Percentiles rank a stretch among this genome's conserved stretches.
These are phyloP conservation scores for Pardosa pseudoannulata DNA, from an alignment of 2,888 invertebrate genomes.

Conservation along the genomic window DNA sequence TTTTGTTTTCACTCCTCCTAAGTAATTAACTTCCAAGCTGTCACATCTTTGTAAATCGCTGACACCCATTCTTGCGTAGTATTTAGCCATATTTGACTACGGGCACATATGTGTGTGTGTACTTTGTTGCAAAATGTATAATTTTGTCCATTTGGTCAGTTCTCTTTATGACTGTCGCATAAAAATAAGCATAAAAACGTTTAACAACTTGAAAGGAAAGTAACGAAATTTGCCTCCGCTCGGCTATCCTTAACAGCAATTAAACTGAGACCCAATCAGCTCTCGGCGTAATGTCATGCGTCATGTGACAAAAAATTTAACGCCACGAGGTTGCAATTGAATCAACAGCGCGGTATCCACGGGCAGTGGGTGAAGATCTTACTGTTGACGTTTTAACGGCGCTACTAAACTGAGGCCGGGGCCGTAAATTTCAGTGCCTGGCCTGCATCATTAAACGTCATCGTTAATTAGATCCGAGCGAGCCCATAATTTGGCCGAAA, in stretches of 20 bases:
- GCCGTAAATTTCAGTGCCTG: constrained; percentile 49
- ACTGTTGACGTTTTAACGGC: constrained; percentile 46
- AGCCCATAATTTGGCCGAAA: constrained; percentile 49
- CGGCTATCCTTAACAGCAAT: constrained; percentile 3
- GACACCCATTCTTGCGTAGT: too few species aligned
- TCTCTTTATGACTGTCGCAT: too few species aligned
- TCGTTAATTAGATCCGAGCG: constrained; percentile 62
- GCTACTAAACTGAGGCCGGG: constrained; percentile 49
- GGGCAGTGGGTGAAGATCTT: neutral
- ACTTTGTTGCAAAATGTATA: too few species aligned
- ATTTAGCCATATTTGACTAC: too few species aligned
- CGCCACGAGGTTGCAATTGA: neutral
- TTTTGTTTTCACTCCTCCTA: too few species aligned
- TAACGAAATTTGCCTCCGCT: too few species aligned
- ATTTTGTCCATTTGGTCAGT: too few species aligned
- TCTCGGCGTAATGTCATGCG: constrained; percentile 1
- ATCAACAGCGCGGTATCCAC: neutral
- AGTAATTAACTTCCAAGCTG: too few species aligned
- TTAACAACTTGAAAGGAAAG: too few species aligned
- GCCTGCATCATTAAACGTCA: constrained; percentile 55
- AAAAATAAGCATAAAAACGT: too few species aligned
- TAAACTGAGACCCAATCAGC: neutral
- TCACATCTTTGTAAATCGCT: too few species aligned
- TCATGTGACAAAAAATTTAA: neutral
- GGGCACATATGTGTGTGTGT: too few species aligned